A percentile compares a stretch with the other conserved stretches of the same genome.
These are phyloP conservation scores for Tetraneura akinire DNA, from an alignment of 1,140 invertebrate genomes.

Conservation along the genomic window DNA sequence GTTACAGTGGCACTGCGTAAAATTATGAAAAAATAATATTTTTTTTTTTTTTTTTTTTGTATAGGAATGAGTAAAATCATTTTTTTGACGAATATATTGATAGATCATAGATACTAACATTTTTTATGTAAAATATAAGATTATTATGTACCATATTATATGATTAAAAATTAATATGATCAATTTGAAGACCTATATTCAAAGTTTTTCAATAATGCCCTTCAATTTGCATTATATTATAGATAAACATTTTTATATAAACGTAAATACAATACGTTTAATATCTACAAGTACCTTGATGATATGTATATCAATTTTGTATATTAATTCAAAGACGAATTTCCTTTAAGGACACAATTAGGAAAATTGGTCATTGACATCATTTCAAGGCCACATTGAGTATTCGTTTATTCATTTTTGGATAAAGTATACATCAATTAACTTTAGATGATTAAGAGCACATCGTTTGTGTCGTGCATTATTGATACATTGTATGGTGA, in stretches of 20 bases:
- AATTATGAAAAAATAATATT: too few relatives aligned
- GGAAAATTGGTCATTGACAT: conserved; percentile 29
- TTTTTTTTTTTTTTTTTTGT: too few relatives aligned
- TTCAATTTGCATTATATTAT: conserved; percentile 49
- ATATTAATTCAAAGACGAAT: conserved; percentile 34
- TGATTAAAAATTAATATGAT: too few relatives aligned
- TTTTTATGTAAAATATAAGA: background rate
- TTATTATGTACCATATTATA: background rate
- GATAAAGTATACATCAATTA: too few relatives aligned
- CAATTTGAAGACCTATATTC: conserved; percentile 23
- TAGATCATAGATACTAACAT: too few relatives aligned
- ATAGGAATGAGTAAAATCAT: too few relatives aligned
- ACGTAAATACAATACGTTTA: conserved; percentile 23
- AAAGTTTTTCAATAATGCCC: conserved; percentile 26
- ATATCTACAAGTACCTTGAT: conserved; percentile 48
- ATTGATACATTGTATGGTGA: too few relatives aligned
- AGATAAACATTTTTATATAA: conserved; percentile 8
- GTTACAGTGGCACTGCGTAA: too few relatives aligned
- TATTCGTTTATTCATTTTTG: too few relatives aligned
- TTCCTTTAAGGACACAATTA: background rate
- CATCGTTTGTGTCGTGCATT: too few relatives aligned
- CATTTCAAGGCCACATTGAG: background rate
- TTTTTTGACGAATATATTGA: too few relatives aligned
- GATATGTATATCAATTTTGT: background rate
- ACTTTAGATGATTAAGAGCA: too few relatives aligned